phyloP scores from a whole-genome alignment of 1,140 invertebrate genomes.

The Ooceraea biroi region DNA sequence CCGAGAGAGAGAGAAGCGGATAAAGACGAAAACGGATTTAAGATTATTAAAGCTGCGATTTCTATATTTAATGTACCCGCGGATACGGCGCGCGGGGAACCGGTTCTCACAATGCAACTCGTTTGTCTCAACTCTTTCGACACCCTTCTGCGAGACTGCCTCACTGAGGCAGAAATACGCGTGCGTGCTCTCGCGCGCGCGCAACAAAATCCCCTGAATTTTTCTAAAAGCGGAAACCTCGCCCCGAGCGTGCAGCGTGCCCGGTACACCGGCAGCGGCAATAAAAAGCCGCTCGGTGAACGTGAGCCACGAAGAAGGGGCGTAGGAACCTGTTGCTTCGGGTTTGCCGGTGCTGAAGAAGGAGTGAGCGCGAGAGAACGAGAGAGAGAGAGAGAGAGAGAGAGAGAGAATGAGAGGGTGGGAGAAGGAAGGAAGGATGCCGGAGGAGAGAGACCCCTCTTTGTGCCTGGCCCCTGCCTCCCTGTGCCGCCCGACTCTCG shows the following conservation, averaged over 20 bases:
- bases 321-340: constrained; percentile 77
- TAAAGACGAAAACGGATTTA: neutral
- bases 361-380: constrained; percentile 43
- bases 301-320: constrained; percentile 58
- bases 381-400: neutral
- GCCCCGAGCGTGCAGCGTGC: constrained; percentile 47
- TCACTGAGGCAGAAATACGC: neutral
- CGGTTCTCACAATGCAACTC: neutral
- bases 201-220: constrained; percentile 64
- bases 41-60: neutral
- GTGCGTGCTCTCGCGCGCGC: neutral
- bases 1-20: too few relatives aligned
- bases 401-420: constrained; percentile 39
- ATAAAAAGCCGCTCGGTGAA: constrained; percentile 70
- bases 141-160: neutral
- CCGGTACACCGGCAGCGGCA: constrained; percentile 20
- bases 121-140: neutral
- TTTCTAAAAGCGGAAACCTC: constrained; percentile 72
- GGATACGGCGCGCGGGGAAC: neutral
- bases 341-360: constrained; percentile 57
- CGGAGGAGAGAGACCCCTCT: constrained; percentile 38
- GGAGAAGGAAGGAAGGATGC: constrained; percentile 9
- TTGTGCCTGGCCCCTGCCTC: constrained; percentile 53
- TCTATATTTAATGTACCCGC: neutral
- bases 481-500: neutral